Evolutionary conservation across 2,888 invertebrate species (phyloP).

Genomic region (Tanypteryx hageni): DNA sequence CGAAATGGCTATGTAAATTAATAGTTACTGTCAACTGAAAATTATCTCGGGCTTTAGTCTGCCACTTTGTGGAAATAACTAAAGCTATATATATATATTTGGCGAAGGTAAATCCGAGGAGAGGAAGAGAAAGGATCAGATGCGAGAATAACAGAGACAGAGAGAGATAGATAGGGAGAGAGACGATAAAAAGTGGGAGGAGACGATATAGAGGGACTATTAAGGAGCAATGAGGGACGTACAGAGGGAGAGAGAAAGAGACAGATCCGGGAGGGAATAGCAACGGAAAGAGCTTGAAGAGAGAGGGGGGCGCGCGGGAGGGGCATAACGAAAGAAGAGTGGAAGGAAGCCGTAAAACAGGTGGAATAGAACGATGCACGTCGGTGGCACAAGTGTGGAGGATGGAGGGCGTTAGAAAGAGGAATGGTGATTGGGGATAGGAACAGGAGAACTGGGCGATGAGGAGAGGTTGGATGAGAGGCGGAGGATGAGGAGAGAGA

Average conservation of each 20-base stretch:
- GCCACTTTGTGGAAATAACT: not conserved
- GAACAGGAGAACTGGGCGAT: not conserved
- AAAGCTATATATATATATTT: not conserved
- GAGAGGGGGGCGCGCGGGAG: not conserved
- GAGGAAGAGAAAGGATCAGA: too few relatives aligned
- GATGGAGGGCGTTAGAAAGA: constrained; percentile 14
- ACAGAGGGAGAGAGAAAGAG: not conserved
- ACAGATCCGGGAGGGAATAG: not conserved
- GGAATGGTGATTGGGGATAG: constrained; percentile 40
- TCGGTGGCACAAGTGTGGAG: not conserved
- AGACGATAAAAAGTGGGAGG: not conserved
- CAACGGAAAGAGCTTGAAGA: not conserved
- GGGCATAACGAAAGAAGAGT: not conserved
- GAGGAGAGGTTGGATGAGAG: not conserved
- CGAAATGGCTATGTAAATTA: constrained; percentile 11
- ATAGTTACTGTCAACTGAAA: not conserved
- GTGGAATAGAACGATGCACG: constrained; percentile 1
- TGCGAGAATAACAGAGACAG: not conserved
- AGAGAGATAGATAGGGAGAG: not conserved
- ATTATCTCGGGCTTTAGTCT: not conserved
- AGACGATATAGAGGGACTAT: constrained; percentile 16
- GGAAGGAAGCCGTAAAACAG: constrained; percentile 7
- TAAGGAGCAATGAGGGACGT: not conserved
- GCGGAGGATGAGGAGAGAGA: not conserved
- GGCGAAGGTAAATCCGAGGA: too few relatives aligned